Conservation (phyloP, 2,888 invertebrate species). For the Yponomeuta plumbellus region DNA sequence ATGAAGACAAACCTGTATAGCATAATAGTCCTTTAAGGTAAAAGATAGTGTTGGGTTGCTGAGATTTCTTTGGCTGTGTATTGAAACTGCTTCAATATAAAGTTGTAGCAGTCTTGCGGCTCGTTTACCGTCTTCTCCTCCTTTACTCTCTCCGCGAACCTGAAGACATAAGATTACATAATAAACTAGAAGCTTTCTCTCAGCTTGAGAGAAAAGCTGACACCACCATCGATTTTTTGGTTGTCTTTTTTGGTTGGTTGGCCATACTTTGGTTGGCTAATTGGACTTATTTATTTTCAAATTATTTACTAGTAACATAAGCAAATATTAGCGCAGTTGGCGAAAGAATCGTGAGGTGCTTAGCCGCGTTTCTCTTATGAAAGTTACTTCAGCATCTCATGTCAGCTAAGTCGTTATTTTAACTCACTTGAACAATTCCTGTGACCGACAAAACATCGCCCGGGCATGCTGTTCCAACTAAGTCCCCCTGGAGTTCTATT, state of each 20-base stretch:
- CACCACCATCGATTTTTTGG: too few relatives aligned
- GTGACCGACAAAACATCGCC: slow-evolving; percentile 92
- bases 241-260: too few relatives aligned
- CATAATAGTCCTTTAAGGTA: slow-evolving; percentile 85
- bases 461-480: slow-evolving; percentile 89
- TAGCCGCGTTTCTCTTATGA: too few relatives aligned
- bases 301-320: too few relatives aligned
- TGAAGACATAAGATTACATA: slow-evolving; percentile 31
- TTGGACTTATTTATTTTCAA: too few relatives aligned
- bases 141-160: slow-evolving; percentile 78
- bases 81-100: slow-evolving; percentile 87
- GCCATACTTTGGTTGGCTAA: too few relatives aligned
- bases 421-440: slow-evolving; percentile 86
- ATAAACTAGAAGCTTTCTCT: too few relatives aligned
- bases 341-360: too few relatives aligned
- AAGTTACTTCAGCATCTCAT: too few relatives aligned
- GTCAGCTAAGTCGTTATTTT: too few relatives aligned
- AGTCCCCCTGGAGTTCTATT: slow-evolving; percentile 88
- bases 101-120: slow-evolving; percentile 79
- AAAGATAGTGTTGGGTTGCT: slow-evolving; percentile 77
- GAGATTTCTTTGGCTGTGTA: slow-evolving; percentile 83
- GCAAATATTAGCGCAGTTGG: too few relatives aligned
- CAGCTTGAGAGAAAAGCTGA: too few relatives aligned
- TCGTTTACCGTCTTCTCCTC: slow-evolving; percentile 74
- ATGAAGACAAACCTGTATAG: slow-evolving; percentile 75